A percentile compares a stretch with the other conserved stretches of the same genome.
phyloP scores from a whole-genome alignment of 1,140 invertebrate genomes.

The Rhysida immarginata region DNA sequence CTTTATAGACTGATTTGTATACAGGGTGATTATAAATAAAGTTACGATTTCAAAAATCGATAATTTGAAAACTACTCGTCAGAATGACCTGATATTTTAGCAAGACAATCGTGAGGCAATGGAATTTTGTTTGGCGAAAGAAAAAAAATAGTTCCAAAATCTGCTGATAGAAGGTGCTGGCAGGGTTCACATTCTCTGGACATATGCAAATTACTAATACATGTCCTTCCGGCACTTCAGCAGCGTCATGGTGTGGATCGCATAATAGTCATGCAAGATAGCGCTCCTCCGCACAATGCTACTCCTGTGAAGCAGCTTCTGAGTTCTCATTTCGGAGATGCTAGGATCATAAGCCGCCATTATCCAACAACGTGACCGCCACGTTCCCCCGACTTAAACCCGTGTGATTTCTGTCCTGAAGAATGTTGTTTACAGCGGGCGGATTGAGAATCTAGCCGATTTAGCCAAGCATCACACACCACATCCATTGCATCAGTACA shows the following conservation, averaged over 20 bases:
- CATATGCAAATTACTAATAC: background rate
- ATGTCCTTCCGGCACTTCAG: background rate
- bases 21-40: background rate
- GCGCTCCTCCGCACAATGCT: background rate
- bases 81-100: background rate
- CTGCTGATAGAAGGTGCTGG: background rate
- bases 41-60: background rate
- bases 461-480: background rate
- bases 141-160: background rate
- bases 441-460: slow-evolving; percentile 4
- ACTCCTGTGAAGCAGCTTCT: background rate
- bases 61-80: background rate
- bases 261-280: background rate
- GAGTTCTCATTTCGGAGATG: slow-evolving; percentile 1
- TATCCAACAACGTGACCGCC: background rate
- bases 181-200: background rate
- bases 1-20: no score
- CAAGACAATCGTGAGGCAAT: background rate
- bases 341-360: background rate
- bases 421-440: background rate
- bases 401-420: slow-evolving; percentile 5
- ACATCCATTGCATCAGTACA: background rate
- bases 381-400: slow-evolving; percentile 4
- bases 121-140: background rate
- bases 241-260: background rate